phyloP scores from a whole-genome alignment of 2,113 vertebrate species.

The Percina caprodes region DNA sequence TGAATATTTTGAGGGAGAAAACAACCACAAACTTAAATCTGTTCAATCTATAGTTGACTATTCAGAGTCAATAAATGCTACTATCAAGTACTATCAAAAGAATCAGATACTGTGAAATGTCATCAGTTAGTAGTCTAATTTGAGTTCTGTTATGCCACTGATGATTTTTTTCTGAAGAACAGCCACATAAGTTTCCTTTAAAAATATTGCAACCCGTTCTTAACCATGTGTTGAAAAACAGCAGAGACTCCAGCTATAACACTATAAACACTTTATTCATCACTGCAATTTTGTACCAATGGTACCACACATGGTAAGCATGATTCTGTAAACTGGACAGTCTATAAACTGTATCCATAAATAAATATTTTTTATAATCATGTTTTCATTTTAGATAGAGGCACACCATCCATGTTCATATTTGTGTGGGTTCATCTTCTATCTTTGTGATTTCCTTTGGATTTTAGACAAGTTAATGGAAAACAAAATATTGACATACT shows the following conservation, averaged over 20 bases:
- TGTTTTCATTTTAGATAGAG: not conserved
- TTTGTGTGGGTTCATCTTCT: not conserved
- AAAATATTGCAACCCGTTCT: constrained; percentile 57
- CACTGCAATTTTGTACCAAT: no score
- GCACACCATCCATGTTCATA: no score
- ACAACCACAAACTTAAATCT: not conserved
- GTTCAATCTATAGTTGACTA: not conserved
- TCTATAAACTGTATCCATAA: no score
- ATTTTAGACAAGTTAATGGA: not conserved
- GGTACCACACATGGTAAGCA: no score
- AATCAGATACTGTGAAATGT: not conserved
- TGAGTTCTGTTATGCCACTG: constrained; percentile 1
- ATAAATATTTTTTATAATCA: not conserved
- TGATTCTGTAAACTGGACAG: no score
- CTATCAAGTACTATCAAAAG: not conserved
- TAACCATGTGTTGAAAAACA: constrained; percentile 7
- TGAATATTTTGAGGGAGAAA: no score
- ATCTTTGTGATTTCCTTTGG: not conserved
- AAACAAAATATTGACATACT: not conserved
- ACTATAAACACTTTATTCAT: not conserved
- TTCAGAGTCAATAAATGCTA: not conserved
- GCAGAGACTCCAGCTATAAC: not conserved
- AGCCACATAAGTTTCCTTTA: constrained; percentile 68
- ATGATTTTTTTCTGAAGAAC: constrained; percentile 38
- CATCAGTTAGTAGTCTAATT: not conserved